Evolutionary conservation across 2,888 invertebrate genomes (phyloP), one percentile per base, ranked within the genome.

Genomic region (Venustoraphidia nigricollis): DNA sequence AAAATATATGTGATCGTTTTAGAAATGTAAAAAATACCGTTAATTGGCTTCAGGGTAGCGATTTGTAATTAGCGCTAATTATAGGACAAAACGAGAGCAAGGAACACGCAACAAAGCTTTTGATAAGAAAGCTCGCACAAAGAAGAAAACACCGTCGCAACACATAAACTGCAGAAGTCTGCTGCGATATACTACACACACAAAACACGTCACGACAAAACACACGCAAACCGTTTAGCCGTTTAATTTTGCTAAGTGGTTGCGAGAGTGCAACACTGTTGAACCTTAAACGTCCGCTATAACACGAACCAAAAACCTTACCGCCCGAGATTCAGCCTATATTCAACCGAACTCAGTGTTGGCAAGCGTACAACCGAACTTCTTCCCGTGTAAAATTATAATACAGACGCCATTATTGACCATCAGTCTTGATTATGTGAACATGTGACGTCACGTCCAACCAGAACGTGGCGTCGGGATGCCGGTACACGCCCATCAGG

Each of bases 391-490:
- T 53, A 27, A 27, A 27, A 27, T 27, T 27, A 27, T 27, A 27
- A 27, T 55, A 54, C 53, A 62, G 65, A 62, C 68, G 69, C 67
- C 69, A 69, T 69, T 65, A 68, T 68, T 66, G 66, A 67, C 65
- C 59, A 67, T 65, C 65, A 65, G 64, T 64, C 66, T 64, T 64
- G 66, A 66, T 66, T 65, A 66, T 63, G 61, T 60, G 57, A 52
- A 50, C 51, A 51, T 50, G 65, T 67, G 67, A 66, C 67, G 68
- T 66, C 67, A 67, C 62, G 60, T 62, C 58, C 59, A 63, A 53
- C 57, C 48, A 56, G 27, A 27, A 27, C 27, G 27, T 27, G 27
- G 65, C 62, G 65, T 63, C 66, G 65, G 65, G 42, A 43, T 66
- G 66, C 64, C 53, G 52, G 60, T 61, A 59, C 62, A 61, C 63